Conservation (phyloP, 2,113 vertebrate genomes). For the Entomyzon cyanotis region DNA sequence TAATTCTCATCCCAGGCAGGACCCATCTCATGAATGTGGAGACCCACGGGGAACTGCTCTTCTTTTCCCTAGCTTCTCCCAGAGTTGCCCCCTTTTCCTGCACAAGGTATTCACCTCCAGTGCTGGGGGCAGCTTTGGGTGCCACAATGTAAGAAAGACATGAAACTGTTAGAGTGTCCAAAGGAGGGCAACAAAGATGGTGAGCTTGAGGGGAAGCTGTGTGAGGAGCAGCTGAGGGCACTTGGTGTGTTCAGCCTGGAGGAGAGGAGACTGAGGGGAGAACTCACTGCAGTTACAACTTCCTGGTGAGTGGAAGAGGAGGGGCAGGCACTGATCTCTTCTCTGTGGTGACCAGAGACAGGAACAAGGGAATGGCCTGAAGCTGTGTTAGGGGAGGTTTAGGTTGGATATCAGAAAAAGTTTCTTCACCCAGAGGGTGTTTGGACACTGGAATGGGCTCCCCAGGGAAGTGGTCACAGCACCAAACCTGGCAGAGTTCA, state of each 20-base stretch:
- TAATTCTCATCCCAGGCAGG: not conserved
- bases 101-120: rapidly evolving
- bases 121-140: not conserved
- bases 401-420: too few species aligned
- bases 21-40: not conserved
- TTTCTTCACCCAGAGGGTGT: not conserved
- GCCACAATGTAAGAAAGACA: not conserved
- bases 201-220: not conserved
- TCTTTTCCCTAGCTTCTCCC: not conserved
- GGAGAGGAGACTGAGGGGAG: not conserved
- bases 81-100: not conserved
- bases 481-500: not conserved
- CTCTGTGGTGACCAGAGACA: not conserved
- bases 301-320: not conserved
- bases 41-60: not conserved
- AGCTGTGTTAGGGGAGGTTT: not conserved
- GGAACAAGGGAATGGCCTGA: not conserved
- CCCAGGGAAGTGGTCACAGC: not conserved
- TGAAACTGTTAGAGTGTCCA: not conserved
- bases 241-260: not conserved
- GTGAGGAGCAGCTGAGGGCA: not conserved
- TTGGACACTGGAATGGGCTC: not conserved
- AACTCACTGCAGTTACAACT: not conserved
- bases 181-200: not conserved
- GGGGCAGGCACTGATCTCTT: not conserved